Evolutionary conservation across 2,113 vertebrate genomes (phyloP).

Genomic region (Pollimyrus isidori): DNA sequence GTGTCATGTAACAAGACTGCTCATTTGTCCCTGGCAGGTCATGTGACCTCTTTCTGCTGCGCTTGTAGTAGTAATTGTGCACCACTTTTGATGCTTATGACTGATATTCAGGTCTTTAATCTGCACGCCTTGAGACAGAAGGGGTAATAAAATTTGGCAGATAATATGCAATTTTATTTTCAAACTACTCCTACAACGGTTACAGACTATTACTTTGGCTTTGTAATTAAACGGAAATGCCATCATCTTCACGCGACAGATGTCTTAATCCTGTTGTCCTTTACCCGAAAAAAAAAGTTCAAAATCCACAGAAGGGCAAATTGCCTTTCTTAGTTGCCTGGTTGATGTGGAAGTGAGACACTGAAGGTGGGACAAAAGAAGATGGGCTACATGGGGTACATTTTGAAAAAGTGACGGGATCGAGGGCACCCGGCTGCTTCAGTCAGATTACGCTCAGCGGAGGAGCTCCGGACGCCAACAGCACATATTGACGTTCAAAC

Average conservation of each 20-base stretch:
- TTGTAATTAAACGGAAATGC: background rate
- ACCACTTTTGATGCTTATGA: background rate
- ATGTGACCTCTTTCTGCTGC: background rate
- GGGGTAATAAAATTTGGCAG: background rate
- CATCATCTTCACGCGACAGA: background rate
- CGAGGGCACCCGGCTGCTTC: slow-evolving; percentile 13
- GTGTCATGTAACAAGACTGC: background rate
- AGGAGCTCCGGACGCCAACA: slow-evolving; percentile 22
- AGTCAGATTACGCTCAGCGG: slow-evolving; percentile 30
- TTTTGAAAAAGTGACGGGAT: slow-evolving; percentile 33
- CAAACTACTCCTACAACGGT: background rate
- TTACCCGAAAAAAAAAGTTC: background rate
- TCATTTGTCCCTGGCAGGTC: background rate
- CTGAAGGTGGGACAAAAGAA: slow-evolving; percentile 28
- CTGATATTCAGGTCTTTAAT: background rate
- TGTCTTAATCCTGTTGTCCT: background rate
- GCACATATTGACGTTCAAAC: slow-evolving; percentile 21
- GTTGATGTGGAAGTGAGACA: slow-evolving; percentile 36
- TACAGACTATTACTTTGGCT: background rate
- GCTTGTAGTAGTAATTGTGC: background rate
- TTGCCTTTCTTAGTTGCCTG: slow-evolving; percentile 23
- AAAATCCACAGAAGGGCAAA: slow-evolving; percentile 20
- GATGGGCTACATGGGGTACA: slow-evolving; percentile 27
- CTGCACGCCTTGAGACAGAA: background rate
- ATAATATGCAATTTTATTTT: background rate